Conservation (phyloP, 2,113 vertebrate species). For the Uropsilus gracilis region DNA sequence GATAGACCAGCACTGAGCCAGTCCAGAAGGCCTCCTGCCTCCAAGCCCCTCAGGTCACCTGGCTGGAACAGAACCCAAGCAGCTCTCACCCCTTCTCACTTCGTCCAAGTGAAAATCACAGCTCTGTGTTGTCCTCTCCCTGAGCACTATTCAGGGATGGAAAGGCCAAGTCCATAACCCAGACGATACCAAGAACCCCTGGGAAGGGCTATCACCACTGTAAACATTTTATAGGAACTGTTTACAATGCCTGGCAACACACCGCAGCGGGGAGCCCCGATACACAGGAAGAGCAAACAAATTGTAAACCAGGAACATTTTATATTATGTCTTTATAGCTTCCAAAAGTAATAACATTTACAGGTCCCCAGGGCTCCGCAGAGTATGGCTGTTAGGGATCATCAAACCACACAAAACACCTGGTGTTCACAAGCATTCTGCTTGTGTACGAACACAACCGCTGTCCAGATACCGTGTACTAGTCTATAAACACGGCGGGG, state of each 20-base stretch:
- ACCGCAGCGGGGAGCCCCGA: not conserved
- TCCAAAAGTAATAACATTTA: not conserved
- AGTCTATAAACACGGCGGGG: no score
- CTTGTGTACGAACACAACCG: not conserved
- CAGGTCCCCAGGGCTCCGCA: not conserved
- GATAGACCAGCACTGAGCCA: not conserved
- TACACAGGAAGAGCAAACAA: not conserved
- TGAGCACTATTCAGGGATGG: not conserved
- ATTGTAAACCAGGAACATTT: not conserved
- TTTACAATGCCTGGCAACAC: not conserved
- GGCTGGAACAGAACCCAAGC: not conserved
- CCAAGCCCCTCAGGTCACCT: accelerated
- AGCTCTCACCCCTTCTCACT: not conserved
- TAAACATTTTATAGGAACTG: not conserved
- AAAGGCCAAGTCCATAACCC: not conserved
- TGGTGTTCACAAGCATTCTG: not conserved
- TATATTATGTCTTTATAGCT: not conserved
- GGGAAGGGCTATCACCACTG: not conserved
- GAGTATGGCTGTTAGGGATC: not conserved
- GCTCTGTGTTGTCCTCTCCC: not conserved
- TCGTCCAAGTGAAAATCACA: no score
- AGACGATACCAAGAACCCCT: not conserved
- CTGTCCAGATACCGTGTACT: no score
- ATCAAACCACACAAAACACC: not conserved
- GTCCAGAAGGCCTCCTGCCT: not conserved